phyloP scores from a whole-genome alignment of 2,797 vertebrate species.

The Acropternis orthonyx region DNA sequence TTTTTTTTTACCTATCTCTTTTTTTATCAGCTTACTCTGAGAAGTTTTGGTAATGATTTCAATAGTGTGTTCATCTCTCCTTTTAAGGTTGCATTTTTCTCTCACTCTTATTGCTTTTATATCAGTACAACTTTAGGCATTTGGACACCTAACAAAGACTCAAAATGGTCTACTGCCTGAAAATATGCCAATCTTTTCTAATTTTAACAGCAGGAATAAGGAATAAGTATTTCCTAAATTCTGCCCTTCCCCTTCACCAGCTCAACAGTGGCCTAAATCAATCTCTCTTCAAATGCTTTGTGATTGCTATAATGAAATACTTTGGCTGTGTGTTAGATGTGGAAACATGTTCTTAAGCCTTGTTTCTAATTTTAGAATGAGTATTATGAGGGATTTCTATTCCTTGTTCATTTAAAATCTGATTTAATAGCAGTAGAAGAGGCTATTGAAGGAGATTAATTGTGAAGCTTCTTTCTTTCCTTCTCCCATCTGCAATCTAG shows the following conservation, averaged over 20 bases:
- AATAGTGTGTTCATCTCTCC: background rate
- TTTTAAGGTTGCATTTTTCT: background rate
- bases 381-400: background rate
- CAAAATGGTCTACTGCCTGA: background rate
- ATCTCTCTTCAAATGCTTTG: constrained; percentile 46
- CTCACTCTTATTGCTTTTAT: background rate
- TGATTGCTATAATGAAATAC: constrained; percentile 58
- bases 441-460: background rate
- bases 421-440: background rate
- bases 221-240: constrained; percentile 36
- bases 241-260: background rate
- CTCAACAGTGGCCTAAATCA: constrained; percentile 9
- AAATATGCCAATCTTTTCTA: constrained; percentile 45
- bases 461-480: background rate
- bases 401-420: constrained; percentile 31
- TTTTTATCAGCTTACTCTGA: background rate
- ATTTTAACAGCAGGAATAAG: constrained; percentile 24
- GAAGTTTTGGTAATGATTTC: background rate
- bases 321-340: background rate
- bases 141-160: constrained; percentile 11
- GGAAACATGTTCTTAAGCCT: constrained; percentile 7
- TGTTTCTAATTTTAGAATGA: constrained; percentile 30
- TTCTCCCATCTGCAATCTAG: background rate
- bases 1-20: background rate
- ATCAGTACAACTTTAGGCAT: background rate